Base-by-base conservation (phyloP, 1,140 invertebrate species). In the Periplaneta americana region DNA sequence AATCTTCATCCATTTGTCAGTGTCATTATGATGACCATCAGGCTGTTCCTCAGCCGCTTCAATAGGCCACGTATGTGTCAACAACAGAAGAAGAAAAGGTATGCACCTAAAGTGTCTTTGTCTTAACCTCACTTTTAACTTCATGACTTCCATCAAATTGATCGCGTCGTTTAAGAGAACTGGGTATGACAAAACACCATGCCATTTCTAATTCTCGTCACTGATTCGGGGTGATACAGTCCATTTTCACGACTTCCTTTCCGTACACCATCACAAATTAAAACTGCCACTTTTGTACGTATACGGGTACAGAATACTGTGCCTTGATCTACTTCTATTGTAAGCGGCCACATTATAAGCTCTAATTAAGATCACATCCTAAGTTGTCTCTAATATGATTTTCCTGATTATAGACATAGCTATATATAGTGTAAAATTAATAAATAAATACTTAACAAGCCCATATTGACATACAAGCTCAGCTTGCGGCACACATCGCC, bases 71-170 rank as follows among this genome's bases (percentile, higher is more conserved):
- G 75, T 75, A 66, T 77, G 80, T 28, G 75, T 80, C 11, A 81
- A 31, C 13, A 81, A 22, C 22, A 81, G 37, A 6, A 80, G 34
- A 2, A 82, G 74, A 76, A 80, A 80, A 18, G 74, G 80, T 66
- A 82, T 77, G 37, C 48, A 80, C 75, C 79, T 77, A 34, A 80
- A 33, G 32, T 82, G 80, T 80, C 75, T 76, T 28, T 78, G 81
- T 35, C 82, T 37, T 37, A 82, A 82, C 32, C 78, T 80, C 18
- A 82, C 82, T 81, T 82, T 82, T 32, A 80, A 74, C 57, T 82
- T 82, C 82, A 82, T 82, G 33, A 22, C 79, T 35, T 78, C n/a
- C 18, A 15, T 32, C 34, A 34, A 39, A 36, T 13, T 15, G 28
- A 66, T 66, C n/a, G n/a, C n/a, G n/a, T n/a, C n/a, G n/a, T n/a